Conservation (phyloP, 2,888 invertebrate species). For the Temnothorax unifasciatus region DNA sequence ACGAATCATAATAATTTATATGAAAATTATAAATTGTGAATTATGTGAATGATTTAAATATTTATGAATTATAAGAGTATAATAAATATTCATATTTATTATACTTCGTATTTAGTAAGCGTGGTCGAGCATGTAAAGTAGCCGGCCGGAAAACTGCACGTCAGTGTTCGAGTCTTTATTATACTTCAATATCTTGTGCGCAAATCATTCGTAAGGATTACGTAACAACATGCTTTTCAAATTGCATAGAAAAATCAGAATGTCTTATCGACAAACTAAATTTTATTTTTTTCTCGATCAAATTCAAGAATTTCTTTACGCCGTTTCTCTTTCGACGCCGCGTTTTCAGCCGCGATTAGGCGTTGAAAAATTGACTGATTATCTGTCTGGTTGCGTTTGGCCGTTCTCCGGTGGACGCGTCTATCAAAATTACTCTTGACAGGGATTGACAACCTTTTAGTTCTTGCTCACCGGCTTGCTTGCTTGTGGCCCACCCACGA, state of each 20-base stretch:
- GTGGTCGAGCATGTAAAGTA: no score
- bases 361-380: slow-evolving; percentile 12
- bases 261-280: neutral
- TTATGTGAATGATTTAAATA: neutral
- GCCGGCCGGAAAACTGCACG: no score
- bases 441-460: slow-evolving; percentile 59
- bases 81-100: neutral
- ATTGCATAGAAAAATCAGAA: neutral
- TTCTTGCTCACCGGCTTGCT: slow-evolving; percentile 9
- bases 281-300: neutral
- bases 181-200: no score
- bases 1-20: neutral
- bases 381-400: slow-evolving; percentile 5
- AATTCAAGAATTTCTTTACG: neutral
- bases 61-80: neutral
- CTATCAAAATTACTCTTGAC: slow-evolving; percentile 48
- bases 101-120: no score
- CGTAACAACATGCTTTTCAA: neutral
- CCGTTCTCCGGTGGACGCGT: neutral
- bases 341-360: neutral
- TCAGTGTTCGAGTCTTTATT: neutral
- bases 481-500: slow-evolving; percentile 48
- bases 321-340: neutral
- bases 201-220: neutral
- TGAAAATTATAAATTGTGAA: neutral